These are phyloP conservation scores for Astropecten irregularis DNA, from an alignment of 53 echinoderm and acorn worm species.

Conservation along the genomic window DNA sequence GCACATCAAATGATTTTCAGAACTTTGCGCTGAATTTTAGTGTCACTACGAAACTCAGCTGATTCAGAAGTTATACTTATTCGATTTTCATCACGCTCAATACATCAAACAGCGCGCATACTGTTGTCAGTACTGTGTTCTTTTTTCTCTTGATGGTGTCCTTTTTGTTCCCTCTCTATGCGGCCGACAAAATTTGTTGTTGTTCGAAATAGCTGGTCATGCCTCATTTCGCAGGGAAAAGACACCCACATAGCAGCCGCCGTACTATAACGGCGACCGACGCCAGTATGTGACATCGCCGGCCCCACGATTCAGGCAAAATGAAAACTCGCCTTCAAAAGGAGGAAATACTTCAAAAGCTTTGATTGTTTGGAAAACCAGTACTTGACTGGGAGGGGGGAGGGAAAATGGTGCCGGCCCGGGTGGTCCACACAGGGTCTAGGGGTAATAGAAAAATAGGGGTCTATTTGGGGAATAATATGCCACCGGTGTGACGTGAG, in stretches of 20 bases:
- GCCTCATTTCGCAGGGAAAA: conserved; percentile 17
- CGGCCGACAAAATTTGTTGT: background rate
- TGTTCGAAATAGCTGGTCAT: conserved; percentile 11
- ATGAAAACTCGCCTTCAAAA: background rate
- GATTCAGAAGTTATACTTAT: no score
- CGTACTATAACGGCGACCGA: background rate
- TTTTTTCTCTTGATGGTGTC: no score
- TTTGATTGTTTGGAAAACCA: conserved; percentile 19
- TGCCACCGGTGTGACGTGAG: conserved; percentile 20
- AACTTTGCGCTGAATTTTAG: no score
- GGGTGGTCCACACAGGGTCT: conserved; percentile 19
- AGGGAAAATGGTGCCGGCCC: background rate
- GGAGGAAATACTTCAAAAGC: background rate
- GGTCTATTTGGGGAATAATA: background rate
- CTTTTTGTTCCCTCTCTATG: no score
- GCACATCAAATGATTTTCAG: no score
- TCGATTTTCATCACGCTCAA: no score
- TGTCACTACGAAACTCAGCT: no score
- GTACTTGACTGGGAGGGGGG: background rate
- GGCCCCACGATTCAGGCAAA: no score
- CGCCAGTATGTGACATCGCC: conserved; percentile 5
- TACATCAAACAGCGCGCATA: no score
- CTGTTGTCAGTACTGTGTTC: no score
- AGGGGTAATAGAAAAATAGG: conserved; percentile 23
- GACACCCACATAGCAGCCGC: conserved; percentile 10